Percentiles rank a stretch among this genome's conserved stretches.
Evolutionary conservation across 2,888 invertebrate genomes (phyloP).

Genomic region (Caenorhabditis sp.): DNA sequence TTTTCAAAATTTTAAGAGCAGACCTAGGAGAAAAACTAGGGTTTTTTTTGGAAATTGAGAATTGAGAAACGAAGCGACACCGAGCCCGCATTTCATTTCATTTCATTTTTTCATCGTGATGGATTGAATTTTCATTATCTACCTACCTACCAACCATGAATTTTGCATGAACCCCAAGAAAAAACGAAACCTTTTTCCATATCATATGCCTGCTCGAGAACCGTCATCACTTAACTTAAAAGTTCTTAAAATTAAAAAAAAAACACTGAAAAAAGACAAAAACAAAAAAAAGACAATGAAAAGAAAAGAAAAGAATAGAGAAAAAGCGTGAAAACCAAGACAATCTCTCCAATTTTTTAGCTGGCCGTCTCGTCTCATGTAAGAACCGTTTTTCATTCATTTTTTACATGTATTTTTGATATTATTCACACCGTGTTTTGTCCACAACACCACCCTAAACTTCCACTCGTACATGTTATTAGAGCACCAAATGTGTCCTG

Average conservation of each 20-base stretch:
- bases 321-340: background rate
- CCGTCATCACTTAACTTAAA: constrained; percentile 8
- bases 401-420: constrained; percentile 38
- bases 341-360: constrained; percentile 74
- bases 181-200: constrained; percentile 32
- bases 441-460: constrained; percentile 50
- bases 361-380: constrained; percentile 83
- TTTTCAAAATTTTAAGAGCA: too few species aligned
- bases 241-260: background rate
- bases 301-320: too few species aligned
- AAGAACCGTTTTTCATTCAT: constrained; percentile 73
- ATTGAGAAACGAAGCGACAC: constrained; percentile 39
- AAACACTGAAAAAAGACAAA: background rate
- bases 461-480: constrained; percentile 17
- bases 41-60: too few species aligned
- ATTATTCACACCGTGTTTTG: constrained; percentile 51
- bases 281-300: constrained; percentile 6
- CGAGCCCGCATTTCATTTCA: constrained; percentile 42
- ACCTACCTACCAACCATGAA: constrained; percentile 46
- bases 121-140: constrained; percentile 38
- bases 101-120: constrained; percentile 37
- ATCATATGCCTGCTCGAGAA: constrained; percentile 43
- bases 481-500: constrained; percentile 38
- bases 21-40: too few species aligned
- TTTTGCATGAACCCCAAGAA: constrained; percentile 56